Evolutionary conservation across 2,797 vertebrate genomes (phyloP).

Genomic region (Sebastes steindachneri): DNA sequence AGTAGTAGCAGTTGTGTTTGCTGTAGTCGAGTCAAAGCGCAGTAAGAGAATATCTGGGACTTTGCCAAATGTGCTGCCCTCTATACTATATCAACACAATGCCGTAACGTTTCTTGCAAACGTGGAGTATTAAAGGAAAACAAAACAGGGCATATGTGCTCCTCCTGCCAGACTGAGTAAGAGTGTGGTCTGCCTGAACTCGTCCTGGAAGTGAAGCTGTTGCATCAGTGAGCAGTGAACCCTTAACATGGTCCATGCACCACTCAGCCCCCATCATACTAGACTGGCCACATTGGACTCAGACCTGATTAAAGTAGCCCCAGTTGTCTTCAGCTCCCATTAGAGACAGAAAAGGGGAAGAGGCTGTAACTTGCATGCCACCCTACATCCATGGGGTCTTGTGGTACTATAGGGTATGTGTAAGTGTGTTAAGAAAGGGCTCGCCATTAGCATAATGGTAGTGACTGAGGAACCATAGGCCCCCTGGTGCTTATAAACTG

Average conservation of each 20-base stretch:
- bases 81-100: constrained; percentile 61
- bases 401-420: constrained; percentile 66
- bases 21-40: constrained; percentile 45
- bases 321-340: constrained; percentile 76
- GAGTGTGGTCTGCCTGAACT: constrained; percentile 66
- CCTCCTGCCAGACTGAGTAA: constrained; percentile 77
- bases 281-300: constrained; percentile 73
- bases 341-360: constrained; percentile 58
- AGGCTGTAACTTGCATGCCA: constrained; percentile 68
- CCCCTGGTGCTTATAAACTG: constrained; percentile 65
- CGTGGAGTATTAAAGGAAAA: constrained; percentile 77
- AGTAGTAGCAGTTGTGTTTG: constrained; percentile 33
- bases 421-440: constrained; percentile 57
- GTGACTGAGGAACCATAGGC: constrained; percentile 70
- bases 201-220: constrained; percentile 79
- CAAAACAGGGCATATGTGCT: constrained; percentile 72
- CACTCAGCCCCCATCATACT: constrained; percentile 80
- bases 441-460: constrained; percentile 76
- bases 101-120: constrained; percentile 73
- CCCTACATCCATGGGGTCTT: constrained; percentile 68
- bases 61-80: constrained; percentile 60
- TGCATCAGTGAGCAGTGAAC: constrained; percentile 82
- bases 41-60: constrained; percentile 56
- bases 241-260: constrained; percentile 75
- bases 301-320: constrained; percentile 81